Conservation (phyloP, 2,797 vertebrate species). For the Manis crassicaudata region DNA sequence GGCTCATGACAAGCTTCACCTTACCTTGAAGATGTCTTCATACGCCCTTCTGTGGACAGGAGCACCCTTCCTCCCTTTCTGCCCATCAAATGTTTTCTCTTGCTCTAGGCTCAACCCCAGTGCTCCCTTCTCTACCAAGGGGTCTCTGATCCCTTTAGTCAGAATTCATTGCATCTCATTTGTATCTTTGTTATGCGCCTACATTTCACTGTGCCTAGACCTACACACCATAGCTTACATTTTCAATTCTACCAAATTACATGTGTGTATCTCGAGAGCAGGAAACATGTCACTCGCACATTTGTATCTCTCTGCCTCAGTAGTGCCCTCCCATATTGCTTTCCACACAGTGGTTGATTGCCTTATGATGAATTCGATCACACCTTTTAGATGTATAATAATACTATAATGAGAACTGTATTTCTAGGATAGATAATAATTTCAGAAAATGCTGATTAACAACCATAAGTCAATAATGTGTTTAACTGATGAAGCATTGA, state of each 20-base stretch:
- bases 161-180: neutral
- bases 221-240: neutral
- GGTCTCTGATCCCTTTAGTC: neutral
- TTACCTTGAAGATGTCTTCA: neutral
- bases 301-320: neutral
- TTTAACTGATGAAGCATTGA: conserved; percentile 11
- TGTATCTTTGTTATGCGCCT: neutral
- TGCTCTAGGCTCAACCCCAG: neutral
- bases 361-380: neutral
- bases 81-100: neutral
- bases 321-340: neutral
- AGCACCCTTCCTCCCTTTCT: neutral
- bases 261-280: neutral
- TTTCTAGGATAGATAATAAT: conserved; percentile 37
- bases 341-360: neutral
- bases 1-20: neutral
- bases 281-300: neutral
- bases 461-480: conserved; percentile 9
- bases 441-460: conserved; percentile 48
- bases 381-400: neutral
- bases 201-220: neutral
- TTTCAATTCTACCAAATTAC: neutral
- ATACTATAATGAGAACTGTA: conserved; percentile 31
- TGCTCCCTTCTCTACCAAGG: neutral
- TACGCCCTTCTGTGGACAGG: rapidly evolving